Base-by-base conservation (phyloP, 2,797 vertebrate species). In the Sebastes oblongus region DNA sequence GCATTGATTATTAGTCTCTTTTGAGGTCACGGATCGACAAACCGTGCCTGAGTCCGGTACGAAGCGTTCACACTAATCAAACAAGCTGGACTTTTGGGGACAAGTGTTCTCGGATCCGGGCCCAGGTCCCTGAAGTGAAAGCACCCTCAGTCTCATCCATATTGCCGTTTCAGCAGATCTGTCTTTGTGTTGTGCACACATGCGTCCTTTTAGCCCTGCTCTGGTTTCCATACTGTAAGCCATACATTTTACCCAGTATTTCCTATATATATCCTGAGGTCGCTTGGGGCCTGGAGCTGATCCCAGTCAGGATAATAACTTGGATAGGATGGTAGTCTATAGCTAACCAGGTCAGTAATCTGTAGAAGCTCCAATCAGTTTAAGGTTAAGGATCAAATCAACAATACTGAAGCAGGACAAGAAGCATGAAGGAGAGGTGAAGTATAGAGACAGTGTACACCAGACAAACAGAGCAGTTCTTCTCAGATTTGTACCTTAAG, bases 101-200 rank as follows among this genome's bases (percentile, higher is more conserved):
- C 6, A 42, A 42, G 39, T 42, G 39, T 16, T 42, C 39, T 42
- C 39, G 0, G 39, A 42, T 42, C 13, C 14, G 39, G 39, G 39
- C 39, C 39, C 39, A 2, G 39, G 39, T 42, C 39, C 14, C 39
- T 42, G 39, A 42, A 16, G 39, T 42, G 39, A 42, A 42, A 42
- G 39, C 14, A 42, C 14, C 39, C 39, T 42, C 39, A 16, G 39
- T 42, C 14, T 42, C 39, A 42, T 42, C 5, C 42, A 25, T 13
- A 54, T 52, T 73, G 59, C 54, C n/a, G 6, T 30, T 54, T 74
- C 52, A 66, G 52, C 39, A 16, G n/a, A 12, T 46, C 25, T 27
- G 25, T 62, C 34, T 56, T n/a, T 58, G 46, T 72, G 54, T 67
- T 77, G 69, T 72, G 61, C 32, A 72, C 64, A 72, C 62, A 36